Percentiles rank a stretch among this genome's conserved stretches.
These are phyloP conservation scores for Limnephilus lunatus DNA, from an alignment of 2,888 invertebrate species.

Conservation along the genomic window DNA sequence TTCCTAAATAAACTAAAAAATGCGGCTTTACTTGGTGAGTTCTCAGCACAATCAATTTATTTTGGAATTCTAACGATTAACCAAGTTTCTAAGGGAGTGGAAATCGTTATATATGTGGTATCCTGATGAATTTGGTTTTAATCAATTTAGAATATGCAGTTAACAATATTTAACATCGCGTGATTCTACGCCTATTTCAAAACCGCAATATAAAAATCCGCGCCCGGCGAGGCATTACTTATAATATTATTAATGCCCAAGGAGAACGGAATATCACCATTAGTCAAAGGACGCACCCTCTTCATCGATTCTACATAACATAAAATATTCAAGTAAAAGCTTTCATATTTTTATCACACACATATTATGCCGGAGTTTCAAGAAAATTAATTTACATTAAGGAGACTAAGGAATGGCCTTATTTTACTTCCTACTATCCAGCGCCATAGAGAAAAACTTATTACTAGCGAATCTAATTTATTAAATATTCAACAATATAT, in stretches of 20 bases:
- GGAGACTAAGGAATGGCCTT: not conserved
- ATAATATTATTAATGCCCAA: not conserved
- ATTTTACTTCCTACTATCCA: not conserved
- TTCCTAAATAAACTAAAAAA: too few species aligned
- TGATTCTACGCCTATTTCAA: not conserved
- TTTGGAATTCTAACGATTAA: too few species aligned
- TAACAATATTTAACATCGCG: not conserved
- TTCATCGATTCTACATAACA: not conserved
- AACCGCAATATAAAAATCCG: not conserved
- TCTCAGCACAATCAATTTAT: too few species aligned
- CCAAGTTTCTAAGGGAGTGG: too few species aligned
- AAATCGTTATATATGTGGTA: too few species aligned
- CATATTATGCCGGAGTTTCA: not conserved
- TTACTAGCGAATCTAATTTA: too few species aligned
- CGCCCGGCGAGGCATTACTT: not conserved
- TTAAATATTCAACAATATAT: too few species aligned
- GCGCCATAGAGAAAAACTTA: not conserved
- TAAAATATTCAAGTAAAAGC: not conserved
- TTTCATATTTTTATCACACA: not conserved
- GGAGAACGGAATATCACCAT: constrained; percentile 6
- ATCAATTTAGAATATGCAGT: not conserved
- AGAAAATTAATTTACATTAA: not conserved
- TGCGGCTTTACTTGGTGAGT: too few species aligned
- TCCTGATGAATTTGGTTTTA: not conserved
- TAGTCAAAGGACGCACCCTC: constrained; percentile 2